Evolutionary conservation across 2,888 invertebrate genomes (phyloP).

Genomic region (Seira sanloemensis): DNA sequence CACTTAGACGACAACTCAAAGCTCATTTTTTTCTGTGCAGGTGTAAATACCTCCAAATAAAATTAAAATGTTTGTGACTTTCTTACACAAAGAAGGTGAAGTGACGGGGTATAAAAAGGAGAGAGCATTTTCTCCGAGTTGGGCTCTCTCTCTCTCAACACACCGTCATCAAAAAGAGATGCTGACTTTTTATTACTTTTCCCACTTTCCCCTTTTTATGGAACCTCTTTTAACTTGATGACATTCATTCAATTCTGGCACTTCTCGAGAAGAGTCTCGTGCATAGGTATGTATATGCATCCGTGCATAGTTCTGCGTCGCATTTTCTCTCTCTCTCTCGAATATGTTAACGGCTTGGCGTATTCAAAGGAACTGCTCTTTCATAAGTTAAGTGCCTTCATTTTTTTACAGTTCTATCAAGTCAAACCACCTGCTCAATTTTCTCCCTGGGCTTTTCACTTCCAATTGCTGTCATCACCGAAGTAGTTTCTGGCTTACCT

Average conservation of each 20-base stretch:
- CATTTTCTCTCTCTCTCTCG: background rate
- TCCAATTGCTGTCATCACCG: background rate
- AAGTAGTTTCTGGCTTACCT: conserved; percentile 2
- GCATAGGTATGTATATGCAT: too few species aligned
- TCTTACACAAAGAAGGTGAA: background rate
- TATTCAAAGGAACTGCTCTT: background rate
- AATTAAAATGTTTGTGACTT: background rate
- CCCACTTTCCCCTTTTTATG: conserved; percentile 4
- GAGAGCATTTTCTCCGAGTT: too few species aligned
- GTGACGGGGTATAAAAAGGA: too few species aligned
- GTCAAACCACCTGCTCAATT: background rate
- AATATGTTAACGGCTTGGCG: background rate
- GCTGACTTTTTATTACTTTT: background rate
- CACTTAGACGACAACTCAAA: background rate
- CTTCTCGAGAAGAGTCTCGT: too few species aligned
- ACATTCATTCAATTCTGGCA: background rate
- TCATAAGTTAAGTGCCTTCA: background rate
- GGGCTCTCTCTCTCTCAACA: too few species aligned
- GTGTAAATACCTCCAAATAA: background rate
- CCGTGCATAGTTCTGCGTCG: too few species aligned
- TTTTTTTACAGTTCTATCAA: background rate
- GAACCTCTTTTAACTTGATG: background rate
- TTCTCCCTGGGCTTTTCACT: background rate
- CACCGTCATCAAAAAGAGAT: conserved; percentile 1
- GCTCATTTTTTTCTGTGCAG: background rate